Conservation (phyloP, 2,888 invertebrate species). For the Hanleya hanleyi region DNA sequence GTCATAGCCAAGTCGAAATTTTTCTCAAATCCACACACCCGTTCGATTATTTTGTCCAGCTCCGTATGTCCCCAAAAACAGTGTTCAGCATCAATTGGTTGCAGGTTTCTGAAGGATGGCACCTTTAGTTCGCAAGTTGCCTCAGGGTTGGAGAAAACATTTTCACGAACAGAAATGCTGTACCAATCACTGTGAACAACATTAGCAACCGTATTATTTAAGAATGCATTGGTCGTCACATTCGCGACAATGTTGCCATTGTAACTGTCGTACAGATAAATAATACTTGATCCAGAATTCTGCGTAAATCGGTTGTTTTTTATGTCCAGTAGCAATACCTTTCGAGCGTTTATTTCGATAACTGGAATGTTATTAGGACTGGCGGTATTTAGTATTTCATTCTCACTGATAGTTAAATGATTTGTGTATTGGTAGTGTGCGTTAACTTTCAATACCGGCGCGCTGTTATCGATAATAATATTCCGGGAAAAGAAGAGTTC, state of each 20-base stretch:
- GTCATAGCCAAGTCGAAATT: constrained; percentile 23
- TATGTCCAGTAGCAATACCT: not conserved
- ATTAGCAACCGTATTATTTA: not conserved
- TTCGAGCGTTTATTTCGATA: not conserved
- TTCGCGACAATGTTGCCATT: not conserved
- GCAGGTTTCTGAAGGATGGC: not conserved
- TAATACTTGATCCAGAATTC: not conserved
- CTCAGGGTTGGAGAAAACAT: not conserved
- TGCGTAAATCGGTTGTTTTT: constrained; percentile 25
- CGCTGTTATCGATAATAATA: too few species aligned
- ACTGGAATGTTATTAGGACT: not conserved
- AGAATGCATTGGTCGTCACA: not conserved
- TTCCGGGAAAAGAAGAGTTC: too few species aligned
- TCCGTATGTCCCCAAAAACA: constrained; percentile 22
- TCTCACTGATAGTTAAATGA: too few species aligned
- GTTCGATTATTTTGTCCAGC: not conserved
- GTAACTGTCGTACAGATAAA: not conserved
- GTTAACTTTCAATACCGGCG: too few species aligned
- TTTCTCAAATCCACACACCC: constrained; percentile 33
- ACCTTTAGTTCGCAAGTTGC: not conserved
- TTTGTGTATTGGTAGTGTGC: too few species aligned
- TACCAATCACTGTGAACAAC: not conserved
- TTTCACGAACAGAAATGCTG: not conserved
- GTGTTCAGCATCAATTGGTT: constrained; percentile 13
- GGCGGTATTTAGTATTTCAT: too few species aligned